These are phyloP conservation scores for Chrysolina haemoptera DNA, from an alignment of 2,888 invertebrate species.

Conservation along the genomic window DNA sequence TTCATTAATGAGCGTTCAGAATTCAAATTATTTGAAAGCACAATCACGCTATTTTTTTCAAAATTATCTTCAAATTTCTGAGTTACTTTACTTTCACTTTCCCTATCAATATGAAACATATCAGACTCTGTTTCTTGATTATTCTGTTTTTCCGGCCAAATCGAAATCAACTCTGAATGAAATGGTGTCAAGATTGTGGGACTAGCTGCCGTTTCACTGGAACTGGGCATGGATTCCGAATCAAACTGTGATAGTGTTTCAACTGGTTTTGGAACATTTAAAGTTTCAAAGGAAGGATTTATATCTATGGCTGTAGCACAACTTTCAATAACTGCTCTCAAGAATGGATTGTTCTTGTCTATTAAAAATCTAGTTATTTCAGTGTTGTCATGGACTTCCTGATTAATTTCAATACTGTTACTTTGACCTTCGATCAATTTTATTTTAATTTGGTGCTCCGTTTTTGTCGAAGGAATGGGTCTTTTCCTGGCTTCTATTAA, in stretches of 20 bases:
- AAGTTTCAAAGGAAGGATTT: neutral
- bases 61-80: neutral
- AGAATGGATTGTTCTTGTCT: constrained; percentile 29
- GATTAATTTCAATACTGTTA: neutral
- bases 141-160: constrained; percentile 7
- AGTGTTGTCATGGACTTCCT: neutral
- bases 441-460: neutral
- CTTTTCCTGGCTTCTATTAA: constrained; percentile 11
- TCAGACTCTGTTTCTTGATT: neutral
- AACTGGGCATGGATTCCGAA: neutral
- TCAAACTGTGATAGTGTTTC: constrained; percentile 11
- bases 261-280: constrained; percentile 9
- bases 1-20: constrained; percentile 29
- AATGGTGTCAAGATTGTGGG: neutral
- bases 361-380: constrained; percentile 28
- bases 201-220: neutral
- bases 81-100: neutral
- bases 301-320: constrained; percentile 2
- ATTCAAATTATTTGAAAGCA: constrained; percentile 17
- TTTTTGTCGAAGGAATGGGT: neutral
- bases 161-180: constrained; percentile 19
- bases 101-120: neutral
- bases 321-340: constrained; percentile 12
- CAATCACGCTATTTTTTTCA: neutral
- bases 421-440: neutral